These are phyloP conservation scores for Epicauta chinensis DNA, from an alignment of 1,140 invertebrate genomes.

Conservation along the genomic window DNA sequence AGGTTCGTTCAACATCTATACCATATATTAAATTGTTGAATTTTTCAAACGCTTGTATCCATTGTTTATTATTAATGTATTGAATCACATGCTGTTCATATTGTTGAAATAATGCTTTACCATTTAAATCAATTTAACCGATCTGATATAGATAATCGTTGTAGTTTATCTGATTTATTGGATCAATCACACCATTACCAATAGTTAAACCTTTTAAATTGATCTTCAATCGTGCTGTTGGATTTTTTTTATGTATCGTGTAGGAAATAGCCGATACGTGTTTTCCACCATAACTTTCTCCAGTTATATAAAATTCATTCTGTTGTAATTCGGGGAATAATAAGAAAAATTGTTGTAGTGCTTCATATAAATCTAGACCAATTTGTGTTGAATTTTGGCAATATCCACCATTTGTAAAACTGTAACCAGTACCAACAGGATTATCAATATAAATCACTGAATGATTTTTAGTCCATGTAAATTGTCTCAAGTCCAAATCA, in stretches of 20 bases:
- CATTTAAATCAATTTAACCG: conserved; percentile 63
- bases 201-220: conserved; percentile 72
- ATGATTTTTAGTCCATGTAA: conserved; percentile 67
- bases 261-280: conserved; percentile 72
- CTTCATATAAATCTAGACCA: conserved; percentile 57
- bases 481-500: conserved; percentile 47
- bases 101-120: conserved; percentile 49
- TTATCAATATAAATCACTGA: conserved; percentile 80
- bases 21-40: conserved; percentile 63
- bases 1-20: conserved; percentile 45
- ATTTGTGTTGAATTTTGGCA: conserved; percentile 58
- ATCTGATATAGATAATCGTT: conserved; percentile 65
- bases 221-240: conserved; percentile 53
- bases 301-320: conserved; percentile 68
- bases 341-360: conserved; percentile 64
- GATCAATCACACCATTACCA: conserved; percentile 79
- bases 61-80: conserved; percentile 57
- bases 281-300: conserved; percentile 81
- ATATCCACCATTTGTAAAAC: conserved; percentile 63
- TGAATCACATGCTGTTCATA: conserved; percentile 52
- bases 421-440: conserved; percentile 74
- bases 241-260: conserved; percentile 64
- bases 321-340: conserved; percentile 61
- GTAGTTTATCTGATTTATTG: conserved; percentile 66
- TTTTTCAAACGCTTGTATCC: conserved; percentile 52